Percentiles rank a stretch among this genome's conserved stretches.
Conservation (phyloP, 2,797 vertebrate species). For the Rhinichthys osculus region DNA sequence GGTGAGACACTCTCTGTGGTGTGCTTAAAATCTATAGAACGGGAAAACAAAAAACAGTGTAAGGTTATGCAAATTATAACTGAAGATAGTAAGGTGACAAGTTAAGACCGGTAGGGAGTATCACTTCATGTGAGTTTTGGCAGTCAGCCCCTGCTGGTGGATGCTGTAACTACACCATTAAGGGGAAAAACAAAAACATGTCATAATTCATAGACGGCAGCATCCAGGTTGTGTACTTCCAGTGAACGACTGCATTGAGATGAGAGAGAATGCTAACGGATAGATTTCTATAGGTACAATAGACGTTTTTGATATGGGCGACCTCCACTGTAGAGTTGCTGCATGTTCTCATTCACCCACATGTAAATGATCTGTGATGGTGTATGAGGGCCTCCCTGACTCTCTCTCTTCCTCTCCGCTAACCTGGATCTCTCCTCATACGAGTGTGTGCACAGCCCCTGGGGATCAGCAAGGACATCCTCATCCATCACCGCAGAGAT, state of each 20-base stretch:
- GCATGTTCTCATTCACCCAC: background rate
- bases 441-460: background rate
- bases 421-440: background rate
- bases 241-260: background rate
- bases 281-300: background rate
- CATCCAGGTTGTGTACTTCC: background rate
- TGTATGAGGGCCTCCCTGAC: background rate
- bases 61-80: background rate
- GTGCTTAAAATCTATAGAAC: constrained; percentile 84
- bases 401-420: background rate
- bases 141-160: background rate
- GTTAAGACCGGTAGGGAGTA: background rate
- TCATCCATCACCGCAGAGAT: background rate
- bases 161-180: background rate
- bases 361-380: background rate
- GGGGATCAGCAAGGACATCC: constrained; percentile 2
- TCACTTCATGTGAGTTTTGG: background rate
- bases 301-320: background rate
- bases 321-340: background rate
- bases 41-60: background rate
- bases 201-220: background rate
- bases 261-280: background rate
- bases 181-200: background rate
- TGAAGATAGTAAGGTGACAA: background rate
- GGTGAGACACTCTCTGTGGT: constrained; percentile 81